Conservation (phyloP, 2,113 vertebrate species). For the Psophia crepitans region DNA sequence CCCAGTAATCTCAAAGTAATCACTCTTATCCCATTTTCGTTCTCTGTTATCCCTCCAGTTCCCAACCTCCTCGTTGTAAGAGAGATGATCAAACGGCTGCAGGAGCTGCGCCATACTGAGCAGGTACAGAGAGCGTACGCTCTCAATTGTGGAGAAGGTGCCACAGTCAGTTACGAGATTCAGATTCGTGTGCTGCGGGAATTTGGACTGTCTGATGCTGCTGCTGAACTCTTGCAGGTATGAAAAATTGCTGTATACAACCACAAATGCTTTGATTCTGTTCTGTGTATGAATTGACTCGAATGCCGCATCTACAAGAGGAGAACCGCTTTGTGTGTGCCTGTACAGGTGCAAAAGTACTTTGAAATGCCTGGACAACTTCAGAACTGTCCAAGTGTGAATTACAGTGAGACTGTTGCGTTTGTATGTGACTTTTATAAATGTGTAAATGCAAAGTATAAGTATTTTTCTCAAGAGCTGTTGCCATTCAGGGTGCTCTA, state of each 20-base stretch:
- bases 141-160: slow-evolving; percentile 94
- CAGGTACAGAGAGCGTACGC: slow-evolving; percentile 95
- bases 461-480: neutral
- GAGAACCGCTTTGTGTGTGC: neutral
- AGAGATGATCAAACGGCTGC: slow-evolving; percentile 91
- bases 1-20: neutral
- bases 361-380: neutral
- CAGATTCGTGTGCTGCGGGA: slow-evolving; percentile 95
- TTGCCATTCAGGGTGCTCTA: neutral
- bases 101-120: slow-evolving; percentile 91
- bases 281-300: neutral
- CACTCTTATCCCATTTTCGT: neutral
- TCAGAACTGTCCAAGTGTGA: neutral
- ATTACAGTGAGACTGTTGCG: neutral
- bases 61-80: slow-evolving; percentile 86
- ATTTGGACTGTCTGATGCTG: slow-evolving; percentile 90
- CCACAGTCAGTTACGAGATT: slow-evolving; percentile 95
- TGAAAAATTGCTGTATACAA: neutral
- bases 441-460: neutral
- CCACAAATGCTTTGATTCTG: neutral
- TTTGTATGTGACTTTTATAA: neutral
- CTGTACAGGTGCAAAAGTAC: neutral
- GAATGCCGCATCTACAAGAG: fast-evolving
- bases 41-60: slow-evolving; percentile 72
- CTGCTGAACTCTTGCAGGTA: slow-evolving; percentile 95